A percentile compares a stretch with the other conserved stretches of the same genome.
Conservation (phyloP, 2,888 invertebrate species). For the Zaprionus obscuricornis region DNA sequence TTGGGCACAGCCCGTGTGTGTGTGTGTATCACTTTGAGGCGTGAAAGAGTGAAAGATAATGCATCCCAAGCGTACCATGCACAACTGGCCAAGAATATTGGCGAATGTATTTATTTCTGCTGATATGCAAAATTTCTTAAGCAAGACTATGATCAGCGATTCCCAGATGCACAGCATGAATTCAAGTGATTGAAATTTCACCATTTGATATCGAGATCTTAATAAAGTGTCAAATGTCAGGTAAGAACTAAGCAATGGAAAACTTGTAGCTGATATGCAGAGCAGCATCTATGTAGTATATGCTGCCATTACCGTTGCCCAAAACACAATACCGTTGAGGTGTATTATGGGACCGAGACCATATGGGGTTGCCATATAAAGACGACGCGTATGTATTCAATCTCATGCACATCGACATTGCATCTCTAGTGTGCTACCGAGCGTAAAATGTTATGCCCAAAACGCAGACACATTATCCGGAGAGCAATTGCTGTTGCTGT, state of each 20-base stretch:
- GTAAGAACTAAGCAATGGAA: conserved; percentile 75
- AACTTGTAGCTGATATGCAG: too few relatives aligned
- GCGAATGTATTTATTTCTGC: too few relatives aligned
- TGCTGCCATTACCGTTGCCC: conserved; percentile 74
- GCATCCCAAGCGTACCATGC: conserved; percentile 42
- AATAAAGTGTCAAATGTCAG: conserved; percentile 36
- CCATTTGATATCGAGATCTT: background rate
- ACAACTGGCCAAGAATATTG: conserved; percentile 42
- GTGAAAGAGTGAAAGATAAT: conserved; percentile 39
- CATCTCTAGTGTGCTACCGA: conserved; percentile 19
- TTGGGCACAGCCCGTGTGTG: background rate
- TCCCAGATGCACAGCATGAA: conserved; percentile 69
- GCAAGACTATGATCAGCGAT: conserved; percentile 62
- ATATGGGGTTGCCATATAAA: conserved; percentile 78
- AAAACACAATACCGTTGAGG: too few relatives aligned
- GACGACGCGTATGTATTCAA: conserved; percentile 58
- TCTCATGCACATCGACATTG: background rate
- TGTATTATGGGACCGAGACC: too few relatives aligned
- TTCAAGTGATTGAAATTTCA: conserved; percentile 43
- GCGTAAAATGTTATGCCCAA: conserved; percentile 62
- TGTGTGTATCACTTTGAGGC: background rate
- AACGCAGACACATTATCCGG: conserved; percentile 66
- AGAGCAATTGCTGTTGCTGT: conserved; percentile 65
- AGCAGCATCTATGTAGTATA: too few relatives aligned
- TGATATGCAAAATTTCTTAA: conserved; percentile 52